Percentiles rank a stretch among this genome's conserved stretches.
Conservation (phyloP, 2,797 vertebrate genomes). For the Selene dorsalis region DNA sequence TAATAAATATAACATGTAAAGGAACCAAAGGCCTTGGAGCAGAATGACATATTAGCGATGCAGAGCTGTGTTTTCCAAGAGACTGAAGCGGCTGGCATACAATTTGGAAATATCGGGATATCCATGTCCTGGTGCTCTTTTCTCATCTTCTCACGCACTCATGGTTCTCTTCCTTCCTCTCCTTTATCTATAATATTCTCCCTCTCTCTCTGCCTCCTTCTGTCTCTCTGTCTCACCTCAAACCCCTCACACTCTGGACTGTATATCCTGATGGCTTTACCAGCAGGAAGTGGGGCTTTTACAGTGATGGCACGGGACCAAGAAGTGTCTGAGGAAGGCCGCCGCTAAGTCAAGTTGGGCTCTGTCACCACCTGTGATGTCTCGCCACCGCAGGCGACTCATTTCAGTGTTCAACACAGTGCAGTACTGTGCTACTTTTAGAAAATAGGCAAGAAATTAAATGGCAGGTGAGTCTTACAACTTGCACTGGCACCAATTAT, state of each 20-base stretch:
- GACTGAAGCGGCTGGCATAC: background rate
- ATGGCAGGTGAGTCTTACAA: conserved; percentile 1
- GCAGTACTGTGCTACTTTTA: conserved; percentile 7
- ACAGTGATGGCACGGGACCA: conserved; percentile 40
- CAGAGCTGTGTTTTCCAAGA: background rate
- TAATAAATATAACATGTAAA: background rate
- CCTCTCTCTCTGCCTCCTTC: conserved; percentile 35
- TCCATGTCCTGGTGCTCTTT: conserved; percentile 10
- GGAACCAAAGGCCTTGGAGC: conserved; percentile 2
- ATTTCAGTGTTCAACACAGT: conserved; percentile 42
- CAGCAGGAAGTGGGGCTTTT: conserved; percentile 74
- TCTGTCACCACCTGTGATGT: conserved; percentile 66
- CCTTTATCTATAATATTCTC: background rate
- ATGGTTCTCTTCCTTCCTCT: conserved; percentile 12
- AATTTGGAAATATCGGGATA: conserved; percentile 21
- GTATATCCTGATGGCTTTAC: conserved; percentile 72
- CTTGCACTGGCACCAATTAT: background rate
- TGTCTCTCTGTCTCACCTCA: conserved; percentile 43
- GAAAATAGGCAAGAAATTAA: background rate
- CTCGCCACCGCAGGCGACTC: conserved; percentile 43
- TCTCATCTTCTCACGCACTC: conserved; percentile 19
- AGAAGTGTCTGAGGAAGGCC: conserved; percentile 49
- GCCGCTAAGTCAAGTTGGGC: conserved; percentile 48
- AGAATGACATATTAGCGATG: background rate
- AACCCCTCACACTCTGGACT: conserved; percentile 44